A percentile compares a stretch with the other conserved stretches of the same genome.
Conservation (phyloP, 1,140 invertebrate genomes). For the Oncopodura yosiiana region DNA sequence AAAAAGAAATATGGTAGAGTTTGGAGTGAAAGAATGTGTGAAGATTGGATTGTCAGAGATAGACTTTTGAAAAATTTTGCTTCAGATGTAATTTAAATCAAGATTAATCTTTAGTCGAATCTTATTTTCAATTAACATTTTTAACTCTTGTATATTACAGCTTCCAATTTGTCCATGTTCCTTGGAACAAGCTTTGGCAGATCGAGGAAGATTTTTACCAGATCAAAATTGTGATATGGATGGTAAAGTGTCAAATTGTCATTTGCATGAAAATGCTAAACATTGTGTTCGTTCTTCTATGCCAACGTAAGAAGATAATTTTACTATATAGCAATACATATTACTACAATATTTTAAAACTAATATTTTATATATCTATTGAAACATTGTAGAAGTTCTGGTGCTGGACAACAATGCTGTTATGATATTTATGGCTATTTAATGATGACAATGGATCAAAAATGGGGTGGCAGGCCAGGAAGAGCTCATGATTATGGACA, state of each 20-base stretch:
- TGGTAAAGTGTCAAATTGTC: constrained; percentile 70
- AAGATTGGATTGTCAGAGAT: constrained; percentile 79
- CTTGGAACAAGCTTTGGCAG: constrained; percentile 74
- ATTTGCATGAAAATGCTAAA: constrained; percentile 73
- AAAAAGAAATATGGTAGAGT: constrained; percentile 56
- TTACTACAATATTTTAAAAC: not conserved
- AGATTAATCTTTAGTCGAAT: not conserved
- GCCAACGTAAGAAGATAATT: constrained; percentile 60
- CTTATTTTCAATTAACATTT: constrained; percentile 1
- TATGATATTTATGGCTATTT: constrained; percentile 83
- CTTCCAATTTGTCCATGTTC: constrained; percentile 82
- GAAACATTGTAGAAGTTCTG: constrained; percentile 54
- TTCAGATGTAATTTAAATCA: constrained; percentile 46
- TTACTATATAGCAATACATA: not conserved
- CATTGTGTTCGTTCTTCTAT: constrained; percentile 87
- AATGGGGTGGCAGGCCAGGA: constrained; percentile 82
- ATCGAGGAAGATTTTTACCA: constrained; percentile 84
- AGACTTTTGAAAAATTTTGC: constrained; percentile 79
- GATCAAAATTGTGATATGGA: constrained; percentile 86
- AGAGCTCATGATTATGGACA: constrained; percentile 80
- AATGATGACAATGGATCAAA: constrained; percentile 87
- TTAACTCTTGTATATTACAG: constrained; percentile 31
- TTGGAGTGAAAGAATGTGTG: constrained; percentile 73
- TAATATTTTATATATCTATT: too few species aligned
- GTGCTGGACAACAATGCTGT: constrained; percentile 92